Conservation (phyloP, 2,113 vertebrate species). For the Patagioenas fasciata region DNA sequence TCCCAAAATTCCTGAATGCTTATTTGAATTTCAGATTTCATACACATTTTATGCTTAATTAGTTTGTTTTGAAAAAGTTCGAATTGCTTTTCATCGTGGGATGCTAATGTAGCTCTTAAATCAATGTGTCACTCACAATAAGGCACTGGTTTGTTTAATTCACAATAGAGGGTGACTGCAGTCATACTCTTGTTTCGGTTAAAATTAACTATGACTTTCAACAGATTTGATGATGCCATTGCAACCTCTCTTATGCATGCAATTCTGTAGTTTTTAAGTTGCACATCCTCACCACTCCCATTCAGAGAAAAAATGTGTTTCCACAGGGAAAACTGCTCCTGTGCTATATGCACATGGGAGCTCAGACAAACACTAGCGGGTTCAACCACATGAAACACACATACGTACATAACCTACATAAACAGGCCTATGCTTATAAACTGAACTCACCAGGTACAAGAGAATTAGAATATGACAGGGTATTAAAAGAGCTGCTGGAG, state of each 20-base stretch:
- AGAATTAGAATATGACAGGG: background rate
- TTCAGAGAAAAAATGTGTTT: background rate
- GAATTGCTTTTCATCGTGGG: background rate
- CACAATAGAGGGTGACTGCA: background rate
- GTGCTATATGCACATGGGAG: accelerated
- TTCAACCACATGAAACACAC: background rate
- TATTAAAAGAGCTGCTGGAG: background rate
- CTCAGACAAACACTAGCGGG: background rate
- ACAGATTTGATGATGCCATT: background rate
- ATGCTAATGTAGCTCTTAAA: background rate
- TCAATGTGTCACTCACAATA: background rate
- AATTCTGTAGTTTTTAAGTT: background rate
- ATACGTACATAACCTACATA: background rate
- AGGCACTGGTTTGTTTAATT: background rate
- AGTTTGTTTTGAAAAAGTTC: background rate
- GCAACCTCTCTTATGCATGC: background rate
- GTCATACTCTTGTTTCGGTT: background rate
- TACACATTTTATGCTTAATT: background rate
- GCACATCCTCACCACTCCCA: background rate
- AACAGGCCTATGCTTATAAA: background rate
- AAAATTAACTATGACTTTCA: background rate
- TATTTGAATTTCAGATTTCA: background rate
- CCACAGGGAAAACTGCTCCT: background rate
- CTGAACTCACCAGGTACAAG: background rate
- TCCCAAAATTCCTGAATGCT: background rate